Percentiles rank a stretch among this genome's conserved stretches.
Conservation (phyloP, 1,140 invertebrate genomes). For the Scaptomyza pallida region DNA sequence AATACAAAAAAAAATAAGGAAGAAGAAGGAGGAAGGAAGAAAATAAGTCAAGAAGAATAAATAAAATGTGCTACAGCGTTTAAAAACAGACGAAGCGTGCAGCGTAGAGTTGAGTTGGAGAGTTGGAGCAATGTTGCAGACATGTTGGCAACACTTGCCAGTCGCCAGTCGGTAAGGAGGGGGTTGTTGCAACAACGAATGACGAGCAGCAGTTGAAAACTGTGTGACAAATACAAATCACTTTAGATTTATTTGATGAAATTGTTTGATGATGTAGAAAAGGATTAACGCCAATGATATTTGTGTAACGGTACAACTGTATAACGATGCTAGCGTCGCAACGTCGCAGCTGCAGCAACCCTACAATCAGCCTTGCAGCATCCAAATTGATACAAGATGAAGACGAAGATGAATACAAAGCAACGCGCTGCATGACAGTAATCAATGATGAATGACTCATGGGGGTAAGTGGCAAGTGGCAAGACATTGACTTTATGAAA, state of each 20-base stretch:
- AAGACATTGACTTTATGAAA: conserved; percentile 37
- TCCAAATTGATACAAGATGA: conserved; percentile 65
- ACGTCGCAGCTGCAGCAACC: conserved; percentile 1
- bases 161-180: conserved; percentile 5
- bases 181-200: conserved; percentile 26
- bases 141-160: conserved; percentile 49
- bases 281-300: conserved; percentile 78
- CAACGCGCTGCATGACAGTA: conserved; percentile 54
- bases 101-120: background rate
- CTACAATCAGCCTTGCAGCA: conserved; percentile 10
- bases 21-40: background rate
- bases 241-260: conserved; percentile 79
- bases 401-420: conserved; percentile 40
- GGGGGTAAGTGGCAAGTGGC: background rate
- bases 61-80: conserved; percentile 53
- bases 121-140: conserved; percentile 44
- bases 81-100: conserved; percentile 49
- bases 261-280: conserved; percentile 81
- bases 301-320: conserved; percentile 50
- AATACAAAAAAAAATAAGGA: conserved; percentile 17
- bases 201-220: conserved; percentile 63
- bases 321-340: background rate
- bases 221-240: conserved; percentile 81
- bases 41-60: conserved; percentile 32
- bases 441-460: conserved; percentile 54